Evolutionary conservation across 2,113 vertebrate species (phyloP).

Genomic region (Anhinga anhinga): DNA sequence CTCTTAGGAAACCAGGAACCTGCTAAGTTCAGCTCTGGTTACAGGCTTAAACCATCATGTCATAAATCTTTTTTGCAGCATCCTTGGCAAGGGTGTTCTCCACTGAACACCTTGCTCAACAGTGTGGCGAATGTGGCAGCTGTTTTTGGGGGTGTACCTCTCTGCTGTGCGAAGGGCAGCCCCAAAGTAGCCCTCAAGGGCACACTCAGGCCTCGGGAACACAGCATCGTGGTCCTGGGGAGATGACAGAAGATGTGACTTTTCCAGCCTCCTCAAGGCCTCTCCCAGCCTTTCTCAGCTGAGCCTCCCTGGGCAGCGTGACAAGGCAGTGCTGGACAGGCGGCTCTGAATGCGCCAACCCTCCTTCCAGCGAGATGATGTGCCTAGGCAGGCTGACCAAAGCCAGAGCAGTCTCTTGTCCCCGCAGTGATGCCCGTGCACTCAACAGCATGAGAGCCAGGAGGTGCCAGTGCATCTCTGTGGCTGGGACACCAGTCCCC

Average conservation of each 20-base stretch:
- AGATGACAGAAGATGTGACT: neutral
- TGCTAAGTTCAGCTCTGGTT: neutral
- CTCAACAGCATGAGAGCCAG: neutral
- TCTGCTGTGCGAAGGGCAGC: neutral
- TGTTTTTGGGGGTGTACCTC: neutral
- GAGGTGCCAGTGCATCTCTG: neutral
- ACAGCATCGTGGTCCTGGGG: neutral
- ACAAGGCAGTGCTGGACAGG: rapidly evolving
- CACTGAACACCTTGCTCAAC: neutral
- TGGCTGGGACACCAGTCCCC: neutral
- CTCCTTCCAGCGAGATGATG: rapidly evolving
- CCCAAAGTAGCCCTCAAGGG: neutral
- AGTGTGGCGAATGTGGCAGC: rapidly evolving
- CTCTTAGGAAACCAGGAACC: neutral
- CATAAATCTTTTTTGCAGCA: neutral
- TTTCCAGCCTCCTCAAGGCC: neutral
- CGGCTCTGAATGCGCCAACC: rapidly evolving
- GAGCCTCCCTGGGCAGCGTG: neutral
- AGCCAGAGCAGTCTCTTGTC: neutral
- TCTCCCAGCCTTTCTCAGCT: neutral
- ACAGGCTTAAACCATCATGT: neutral
- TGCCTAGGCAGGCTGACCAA: neutral
- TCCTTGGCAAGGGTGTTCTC: neutral
- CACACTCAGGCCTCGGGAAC: rapidly evolving
- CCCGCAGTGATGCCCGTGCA: rapidly evolving